Evolutionary conservation across 2,113 vertebrate species (phyloP), one percentile per base, ranked within the genome.

Genomic region (Notothenia coriiceps): DNA sequence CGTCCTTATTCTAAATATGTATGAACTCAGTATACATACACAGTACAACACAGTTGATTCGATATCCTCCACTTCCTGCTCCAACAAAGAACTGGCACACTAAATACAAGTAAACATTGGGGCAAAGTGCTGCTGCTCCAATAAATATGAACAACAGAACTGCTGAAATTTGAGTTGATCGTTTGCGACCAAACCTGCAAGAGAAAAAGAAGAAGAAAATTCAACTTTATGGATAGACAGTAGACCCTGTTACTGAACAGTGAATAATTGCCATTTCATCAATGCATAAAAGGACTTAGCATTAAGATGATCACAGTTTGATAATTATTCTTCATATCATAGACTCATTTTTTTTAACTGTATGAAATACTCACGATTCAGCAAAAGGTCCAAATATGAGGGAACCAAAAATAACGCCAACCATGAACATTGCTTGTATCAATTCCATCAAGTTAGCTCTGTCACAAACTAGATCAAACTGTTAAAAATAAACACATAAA

Each of bases 391-490:
- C 92, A 77, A 94, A 91, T 61, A 93, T 60, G 2, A 94, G 82
- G 25, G 78, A 92, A 6, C 92, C 93, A 25, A 85, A 1, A 11
- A 94, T 75, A 56, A 91, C 70, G 1, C 92, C 92, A 25, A 84
- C 83, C 92, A 94, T 92, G 20, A 86, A 59, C 15, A 89, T 67
- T 2, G 85, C 70, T 64, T 91, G 92, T 35, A 89, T 88, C n/a
- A 90, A 61, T 70, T 83, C 78, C 18, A 91, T 17, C 43, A 92
- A 65, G 70, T 74, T 54, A n/a, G 29, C 83, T 61, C 20, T 61
- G 3, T 88, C 80, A 86, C 92, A 94, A 20, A 94, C 90, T 11
- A 94, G 87, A 83, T 93, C 83, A 86, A 94, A 94, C 93, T 94
- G 78, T 1, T 5, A 51, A 62, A 22, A 70, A 29, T 29, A 29